A percentile compares a stretch with the other conserved stretches of the same genome.
phyloP scores from a whole-genome alignment of 1,140 invertebrate species.

The Lepidotrigona ventralis region DNA sequence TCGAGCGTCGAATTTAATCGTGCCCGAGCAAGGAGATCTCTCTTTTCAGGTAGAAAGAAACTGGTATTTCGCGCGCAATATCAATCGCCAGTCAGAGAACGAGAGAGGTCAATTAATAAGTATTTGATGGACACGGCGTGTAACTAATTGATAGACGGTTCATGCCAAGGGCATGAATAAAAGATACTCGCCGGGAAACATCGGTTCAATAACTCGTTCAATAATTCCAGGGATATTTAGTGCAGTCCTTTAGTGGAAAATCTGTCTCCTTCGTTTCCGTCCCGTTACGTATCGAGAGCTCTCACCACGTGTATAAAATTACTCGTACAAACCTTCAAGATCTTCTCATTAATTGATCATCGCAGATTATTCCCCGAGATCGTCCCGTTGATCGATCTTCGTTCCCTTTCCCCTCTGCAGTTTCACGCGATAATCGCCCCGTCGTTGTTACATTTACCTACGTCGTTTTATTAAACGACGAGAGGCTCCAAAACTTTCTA shows the following conservation, averaged over 20 bases:
- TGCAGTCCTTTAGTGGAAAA: slow-evolving; percentile 7
- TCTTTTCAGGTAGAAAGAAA: neutral
- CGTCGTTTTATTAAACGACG: too few relatives aligned
- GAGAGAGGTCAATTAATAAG: slow-evolving; percentile 32
- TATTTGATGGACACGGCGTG: slow-evolving; percentile 3
- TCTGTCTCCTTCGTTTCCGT: neutral
- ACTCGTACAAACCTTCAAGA: neutral
- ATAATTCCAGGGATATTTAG: slow-evolving; percentile 16
- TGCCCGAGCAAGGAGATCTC: neutral
- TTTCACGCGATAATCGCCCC: neutral
- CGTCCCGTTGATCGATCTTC: neutral
- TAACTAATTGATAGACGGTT: slow-evolving; percentile 20
- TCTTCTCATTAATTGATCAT: neutral
- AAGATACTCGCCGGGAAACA: slow-evolving; percentile 9
- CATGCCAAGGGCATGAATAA: slow-evolving; percentile 1
- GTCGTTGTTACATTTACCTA: neutral
- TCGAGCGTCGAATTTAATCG: neutral
- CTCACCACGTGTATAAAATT: too few relatives aligned
- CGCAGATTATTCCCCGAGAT: neutral
- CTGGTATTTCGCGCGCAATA: slow-evolving; percentile 1
- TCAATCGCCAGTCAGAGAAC: neutral
- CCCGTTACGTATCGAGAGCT: neutral
- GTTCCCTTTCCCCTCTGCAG: neutral
- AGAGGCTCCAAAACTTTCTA: neutral
- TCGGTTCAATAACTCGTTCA: neutral